Conservation (phyloP, 2,113 vertebrate genomes). For the Sitta europaea region DNA sequence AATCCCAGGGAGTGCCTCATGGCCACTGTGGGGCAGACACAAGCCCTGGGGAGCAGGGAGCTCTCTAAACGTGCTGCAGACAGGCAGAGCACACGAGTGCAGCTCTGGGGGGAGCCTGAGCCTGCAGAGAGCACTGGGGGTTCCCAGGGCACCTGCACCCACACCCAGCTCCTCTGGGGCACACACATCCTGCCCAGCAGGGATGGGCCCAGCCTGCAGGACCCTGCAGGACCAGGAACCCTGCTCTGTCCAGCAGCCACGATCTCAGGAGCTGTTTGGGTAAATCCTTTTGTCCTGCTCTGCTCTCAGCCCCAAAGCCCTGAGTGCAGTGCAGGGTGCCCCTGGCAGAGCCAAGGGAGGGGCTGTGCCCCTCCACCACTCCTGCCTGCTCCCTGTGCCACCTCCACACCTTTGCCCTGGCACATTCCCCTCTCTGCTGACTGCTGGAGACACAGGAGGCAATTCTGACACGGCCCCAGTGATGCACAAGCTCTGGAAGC, state of each 20-base stretch:
- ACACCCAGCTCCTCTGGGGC: not conserved
- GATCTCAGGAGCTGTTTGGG: not conserved
- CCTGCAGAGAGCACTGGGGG: not conserved
- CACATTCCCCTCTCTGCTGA: not conserved
- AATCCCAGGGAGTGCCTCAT: not conserved
- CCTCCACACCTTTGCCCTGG: not conserved
- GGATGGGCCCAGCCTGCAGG: not conserved
- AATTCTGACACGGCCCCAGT: not conserved
- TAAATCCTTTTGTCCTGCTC: not conserved
- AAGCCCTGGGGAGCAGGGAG: not conserved
- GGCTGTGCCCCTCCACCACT: not conserved
- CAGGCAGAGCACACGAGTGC: not conserved
- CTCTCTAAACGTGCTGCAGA: not conserved
- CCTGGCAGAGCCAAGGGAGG: not conserved
- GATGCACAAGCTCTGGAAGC: not conserved
- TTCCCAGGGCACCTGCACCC: not conserved
- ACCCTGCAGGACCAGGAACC: not conserved
- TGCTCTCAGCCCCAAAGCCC: not conserved
- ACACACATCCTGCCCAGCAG: not conserved
- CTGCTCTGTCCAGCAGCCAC: not conserved
- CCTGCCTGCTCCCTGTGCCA: not conserved
- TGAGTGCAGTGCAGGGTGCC: not conserved
- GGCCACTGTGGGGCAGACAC: not conserved
- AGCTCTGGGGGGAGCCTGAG: not conserved
- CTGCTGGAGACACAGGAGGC: not conserved